phyloP scores from a whole-genome alignment of 2,888 invertebrate genomes.

The Agrotis clavis region DNA sequence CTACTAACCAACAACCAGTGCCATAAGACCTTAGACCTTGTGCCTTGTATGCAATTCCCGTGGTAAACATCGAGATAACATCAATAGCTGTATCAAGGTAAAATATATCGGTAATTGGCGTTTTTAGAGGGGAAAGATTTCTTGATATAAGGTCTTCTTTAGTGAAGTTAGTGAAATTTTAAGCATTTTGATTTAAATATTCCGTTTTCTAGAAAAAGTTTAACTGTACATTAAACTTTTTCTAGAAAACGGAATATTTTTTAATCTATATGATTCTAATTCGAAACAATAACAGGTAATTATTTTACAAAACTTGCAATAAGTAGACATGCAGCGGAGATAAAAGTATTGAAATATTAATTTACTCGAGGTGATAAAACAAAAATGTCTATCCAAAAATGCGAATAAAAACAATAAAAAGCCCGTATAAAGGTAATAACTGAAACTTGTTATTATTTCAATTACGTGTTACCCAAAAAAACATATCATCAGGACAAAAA shows the following conservation, averaged over 20 bases:
- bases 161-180: slow-evolving; percentile 15
- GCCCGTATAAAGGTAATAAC: background rate
- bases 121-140: slow-evolving; percentile 10
- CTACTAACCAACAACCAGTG: slow-evolving; percentile 26
- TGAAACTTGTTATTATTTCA: slow-evolving; percentile 34
- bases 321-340: background rate
- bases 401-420: slow-evolving; percentile 1
- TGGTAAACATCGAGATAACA: slow-evolving; percentile 42
- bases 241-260: too few relatives aligned
- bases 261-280: background rate
- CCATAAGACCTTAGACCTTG: slow-evolving; percentile 34
- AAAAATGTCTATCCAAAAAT: background rate
- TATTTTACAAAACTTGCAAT: background rate
- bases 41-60: slow-evolving; percentile 36
- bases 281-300: background rate
- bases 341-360: background rate
- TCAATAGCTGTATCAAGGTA: slow-evolving; percentile 24
- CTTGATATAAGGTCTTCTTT: slow-evolving; percentile 11
- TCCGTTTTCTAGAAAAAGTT: background rate
- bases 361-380: background rate
- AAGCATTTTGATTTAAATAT: slow-evolving; percentile 12
- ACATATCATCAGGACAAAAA: slow-evolving; percentile 13
- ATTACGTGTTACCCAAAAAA: slow-evolving; percentile 21
- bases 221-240: too few relatives aligned
- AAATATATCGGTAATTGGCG: slow-evolving; percentile 30